These are phyloP conservation scores for Rhorus exstirpatorius DNA, from an alignment of 2,888 invertebrate species.

Conservation along the genomic window DNA sequence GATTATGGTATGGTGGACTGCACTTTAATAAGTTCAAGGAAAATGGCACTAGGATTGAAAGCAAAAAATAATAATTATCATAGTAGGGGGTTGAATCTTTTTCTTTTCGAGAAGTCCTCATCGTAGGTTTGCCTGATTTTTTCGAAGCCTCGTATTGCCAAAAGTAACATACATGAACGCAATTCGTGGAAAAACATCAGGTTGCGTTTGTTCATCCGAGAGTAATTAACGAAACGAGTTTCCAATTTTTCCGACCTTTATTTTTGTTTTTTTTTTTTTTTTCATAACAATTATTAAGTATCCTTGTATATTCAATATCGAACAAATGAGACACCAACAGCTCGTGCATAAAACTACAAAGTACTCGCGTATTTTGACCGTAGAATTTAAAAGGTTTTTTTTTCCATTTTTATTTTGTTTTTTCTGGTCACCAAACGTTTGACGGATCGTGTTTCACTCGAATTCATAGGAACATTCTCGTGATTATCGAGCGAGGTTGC, in stretches of 20 bases:
- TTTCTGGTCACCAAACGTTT: conserved; percentile 55
- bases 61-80: not conserved
- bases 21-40: conserved; percentile 21
- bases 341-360: conserved; percentile 3
- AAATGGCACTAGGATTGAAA: not conserved
- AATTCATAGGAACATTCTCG: conserved; percentile 61
- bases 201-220: conserved; percentile 50
- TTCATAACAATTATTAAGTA: conserved; percentile 56
- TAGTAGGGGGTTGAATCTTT: no score
- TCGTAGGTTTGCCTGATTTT: no score
- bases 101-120: no score
- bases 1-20: conserved; percentile 41
- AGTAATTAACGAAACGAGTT: conserved; percentile 31
- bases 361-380: conserved; percentile 24
- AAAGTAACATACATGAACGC: not conserved
- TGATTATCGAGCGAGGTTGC: conserved; percentile 56
- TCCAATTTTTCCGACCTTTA: conserved; percentile 11
- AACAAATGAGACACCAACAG: conserved; percentile 33
- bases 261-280: conserved; percentile 41
- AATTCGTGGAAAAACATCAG: no score
- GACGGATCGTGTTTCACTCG: conserved; percentile 67
- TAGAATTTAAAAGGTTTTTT: conserved; percentile 54
- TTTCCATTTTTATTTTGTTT: conserved; percentile 20
- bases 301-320: conserved; percentile 57
- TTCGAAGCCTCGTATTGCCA: not conserved